phyloP scores from a whole-genome alignment of 2,113 vertebrate species.

The Psammodynastes pulverulentus region DNA sequence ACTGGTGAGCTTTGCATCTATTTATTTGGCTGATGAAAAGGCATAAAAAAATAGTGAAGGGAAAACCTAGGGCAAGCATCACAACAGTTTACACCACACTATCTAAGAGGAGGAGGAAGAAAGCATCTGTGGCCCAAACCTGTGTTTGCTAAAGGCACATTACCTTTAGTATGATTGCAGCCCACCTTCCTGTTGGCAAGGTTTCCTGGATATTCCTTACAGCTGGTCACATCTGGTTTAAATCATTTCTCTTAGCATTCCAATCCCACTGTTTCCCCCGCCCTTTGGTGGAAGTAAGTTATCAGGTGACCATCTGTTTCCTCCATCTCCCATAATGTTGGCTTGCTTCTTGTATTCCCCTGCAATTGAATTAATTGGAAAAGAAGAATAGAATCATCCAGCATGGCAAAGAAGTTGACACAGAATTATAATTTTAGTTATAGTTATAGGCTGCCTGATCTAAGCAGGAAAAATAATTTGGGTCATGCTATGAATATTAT shows the following conservation, averaged over 20 bases:
- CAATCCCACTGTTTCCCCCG: background rate
- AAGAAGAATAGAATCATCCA: constrained; percentile 3
- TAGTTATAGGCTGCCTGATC: background rate
- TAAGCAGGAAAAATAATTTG: constrained; percentile 1
- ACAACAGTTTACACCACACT: background rate
- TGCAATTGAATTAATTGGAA: rapidly evolving
- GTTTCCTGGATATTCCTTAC: background rate
- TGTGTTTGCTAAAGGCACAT: background rate
- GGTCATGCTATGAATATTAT: background rate
- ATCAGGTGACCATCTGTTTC: background rate
- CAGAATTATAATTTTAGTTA: constrained; percentile 1
- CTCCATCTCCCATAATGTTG: background rate
- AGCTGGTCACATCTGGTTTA: background rate
- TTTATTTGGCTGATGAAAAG: background rate
- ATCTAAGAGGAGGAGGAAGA: background rate
- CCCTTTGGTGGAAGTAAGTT: background rate
- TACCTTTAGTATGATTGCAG: background rate
- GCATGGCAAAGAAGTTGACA: background rate
- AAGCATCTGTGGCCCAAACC: background rate
- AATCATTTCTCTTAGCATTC: rapidly evolving
- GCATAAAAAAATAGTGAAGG: background rate
- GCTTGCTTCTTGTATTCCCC: background rate
- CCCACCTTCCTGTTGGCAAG: constrained; percentile 6
- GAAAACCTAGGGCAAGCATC: background rate
- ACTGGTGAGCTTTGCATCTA: background rate